Percentiles rank a stretch among this genome's conserved stretches.
Conservation (phyloP, 2,113 vertebrate genomes). For the Calypte anna region DNA sequence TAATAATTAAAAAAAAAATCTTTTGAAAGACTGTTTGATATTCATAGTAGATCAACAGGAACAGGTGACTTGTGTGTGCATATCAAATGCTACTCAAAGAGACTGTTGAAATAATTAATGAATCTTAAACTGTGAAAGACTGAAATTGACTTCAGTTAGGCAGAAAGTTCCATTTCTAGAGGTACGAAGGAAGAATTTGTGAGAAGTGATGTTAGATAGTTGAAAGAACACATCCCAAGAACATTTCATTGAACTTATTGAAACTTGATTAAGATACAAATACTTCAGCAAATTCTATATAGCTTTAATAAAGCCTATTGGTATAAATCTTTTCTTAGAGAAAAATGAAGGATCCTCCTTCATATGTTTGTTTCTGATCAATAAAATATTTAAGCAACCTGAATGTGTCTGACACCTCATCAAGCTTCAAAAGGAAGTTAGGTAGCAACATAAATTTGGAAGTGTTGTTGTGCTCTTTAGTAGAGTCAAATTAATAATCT, state of each 20-base stretch:
- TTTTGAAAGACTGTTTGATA: neutral
- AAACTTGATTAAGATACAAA: neutral
- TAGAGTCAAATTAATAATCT: neutral
- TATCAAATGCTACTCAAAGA: neutral
- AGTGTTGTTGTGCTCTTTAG: fast-evolving
- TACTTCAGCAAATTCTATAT: neutral
- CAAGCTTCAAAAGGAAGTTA: neutral
- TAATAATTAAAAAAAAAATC: neutral
- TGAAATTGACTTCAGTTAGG: neutral
- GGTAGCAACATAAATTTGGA: neutral
- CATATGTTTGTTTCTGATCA: neutral
- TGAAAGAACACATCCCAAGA: neutral
- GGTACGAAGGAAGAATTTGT: neutral
- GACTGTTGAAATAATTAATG: neutral
- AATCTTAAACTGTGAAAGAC: neutral
- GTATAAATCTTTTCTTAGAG: neutral
- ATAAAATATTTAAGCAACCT: neutral
- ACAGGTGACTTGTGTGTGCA: fast-evolving
- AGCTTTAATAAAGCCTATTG: neutral
- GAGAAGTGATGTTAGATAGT: neutral
- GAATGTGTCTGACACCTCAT: neutral
- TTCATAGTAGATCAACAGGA: neutral
- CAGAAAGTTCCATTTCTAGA: neutral
- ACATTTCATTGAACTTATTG: neutral
- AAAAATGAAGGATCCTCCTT: neutral